A percentile compares a stretch with the other conserved stretches of the same genome.
Evolutionary conservation across 2,888 invertebrate genomes (phyloP).

Genomic region (Zelleria hepariella): DNA sequence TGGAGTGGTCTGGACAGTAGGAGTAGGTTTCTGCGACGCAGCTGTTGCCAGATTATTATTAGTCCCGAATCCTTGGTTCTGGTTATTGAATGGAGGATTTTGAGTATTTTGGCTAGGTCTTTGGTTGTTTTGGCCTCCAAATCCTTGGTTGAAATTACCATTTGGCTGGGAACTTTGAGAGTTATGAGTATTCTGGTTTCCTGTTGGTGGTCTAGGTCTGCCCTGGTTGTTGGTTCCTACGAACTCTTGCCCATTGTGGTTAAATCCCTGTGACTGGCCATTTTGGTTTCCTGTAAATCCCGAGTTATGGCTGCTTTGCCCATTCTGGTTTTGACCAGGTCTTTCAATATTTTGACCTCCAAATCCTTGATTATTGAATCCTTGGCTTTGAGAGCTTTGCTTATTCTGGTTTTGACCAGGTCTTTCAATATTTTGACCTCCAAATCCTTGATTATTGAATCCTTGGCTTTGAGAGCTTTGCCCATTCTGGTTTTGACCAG

Average conservation of each 20-base stretch:
- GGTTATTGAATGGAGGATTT: neutral
- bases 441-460: neutral
- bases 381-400: neutral
- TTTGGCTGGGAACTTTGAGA: neutral
- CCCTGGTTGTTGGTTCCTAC: neutral
- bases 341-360: neutral
- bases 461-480: neutral
- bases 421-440: neutral
- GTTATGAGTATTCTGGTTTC: neutral
- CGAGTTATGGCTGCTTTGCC: neutral
- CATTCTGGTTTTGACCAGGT: neutral
- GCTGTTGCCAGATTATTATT: slow-evolving; percentile 23
- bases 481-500: neutral
- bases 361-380: neutral
- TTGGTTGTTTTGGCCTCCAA: slow-evolving; percentile 12
- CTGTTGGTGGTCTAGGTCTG: neutral
- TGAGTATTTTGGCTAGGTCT: slow-evolving; percentile 18
- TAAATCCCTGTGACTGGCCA: neutral
- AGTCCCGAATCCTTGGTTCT: slow-evolving; percentile 4
- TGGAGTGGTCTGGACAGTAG: slow-evolving; percentile 32
- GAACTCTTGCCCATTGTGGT: neutral
- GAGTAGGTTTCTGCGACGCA: slow-evolving; percentile 32
- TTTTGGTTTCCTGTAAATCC: neutral
- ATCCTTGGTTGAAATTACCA: neutral
- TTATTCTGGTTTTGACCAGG: neutral